Conservation (phyloP, 2,888 invertebrate species). For the Troides helena region DNA sequence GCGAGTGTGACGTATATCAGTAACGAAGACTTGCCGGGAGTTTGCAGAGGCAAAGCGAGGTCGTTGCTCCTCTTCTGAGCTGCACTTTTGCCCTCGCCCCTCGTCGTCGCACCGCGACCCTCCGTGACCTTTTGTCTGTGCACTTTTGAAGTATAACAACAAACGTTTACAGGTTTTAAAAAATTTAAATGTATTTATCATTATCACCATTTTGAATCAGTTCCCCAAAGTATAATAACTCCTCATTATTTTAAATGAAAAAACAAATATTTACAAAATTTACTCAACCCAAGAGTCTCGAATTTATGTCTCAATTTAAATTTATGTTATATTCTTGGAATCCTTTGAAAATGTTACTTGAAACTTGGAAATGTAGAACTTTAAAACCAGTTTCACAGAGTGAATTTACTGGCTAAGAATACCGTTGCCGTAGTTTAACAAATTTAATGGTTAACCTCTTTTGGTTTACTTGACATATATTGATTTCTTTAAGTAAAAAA, state of each 20-base stretch:
- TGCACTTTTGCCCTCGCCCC: slow-evolving; percentile 60
- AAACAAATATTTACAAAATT: no score
- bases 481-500: background rate
- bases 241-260: no score
- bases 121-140: slow-evolving; percentile 37
- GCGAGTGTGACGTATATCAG: slow-evolving; percentile 58
- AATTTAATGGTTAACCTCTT: slow-evolving; percentile 8
- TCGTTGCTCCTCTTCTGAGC: slow-evolving; percentile 59
- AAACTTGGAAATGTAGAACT: slow-evolving; percentile 10
- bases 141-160: background rate
- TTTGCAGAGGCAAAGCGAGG: slow-evolving; percentile 60
- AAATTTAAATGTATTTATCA: no score
- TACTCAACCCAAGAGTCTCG: background rate
- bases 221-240: no score
- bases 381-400: slow-evolving; percentile 23
- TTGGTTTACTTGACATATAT: slow-evolving; percentile 1
- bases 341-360: slow-evolving; percentile 11
- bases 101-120: slow-evolving; percentile 41
- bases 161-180: background rate
- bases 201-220: no score
- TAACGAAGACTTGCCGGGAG: slow-evolving; percentile 52
- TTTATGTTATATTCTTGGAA: background rate
- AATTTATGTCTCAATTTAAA: background rate
- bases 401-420: slow-evolving; percentile 20
- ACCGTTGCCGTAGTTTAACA: slow-evolving; percentile 15